Evolutionary conservation across 2,888 invertebrate species (phyloP).

Genomic region (Cerceris ruficornis): DNA sequence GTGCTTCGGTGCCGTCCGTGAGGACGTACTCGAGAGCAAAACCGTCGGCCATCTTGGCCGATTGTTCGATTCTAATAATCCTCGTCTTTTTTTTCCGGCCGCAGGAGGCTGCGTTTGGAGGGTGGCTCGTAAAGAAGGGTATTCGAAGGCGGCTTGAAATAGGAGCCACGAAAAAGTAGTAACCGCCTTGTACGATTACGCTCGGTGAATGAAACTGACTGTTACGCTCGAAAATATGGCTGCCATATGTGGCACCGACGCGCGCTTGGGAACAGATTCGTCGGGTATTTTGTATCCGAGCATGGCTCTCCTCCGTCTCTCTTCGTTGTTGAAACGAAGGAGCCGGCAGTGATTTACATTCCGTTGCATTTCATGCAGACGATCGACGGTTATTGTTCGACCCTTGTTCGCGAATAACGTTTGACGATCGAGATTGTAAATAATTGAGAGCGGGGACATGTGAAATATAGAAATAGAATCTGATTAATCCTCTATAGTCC

Average conservation of each 20-base stretch:
- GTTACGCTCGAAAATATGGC: slow-evolving; percentile 59
- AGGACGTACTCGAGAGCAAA: too few species aligned
- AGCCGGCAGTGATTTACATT: too few species aligned
- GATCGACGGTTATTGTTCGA: too few species aligned
- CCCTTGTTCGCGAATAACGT: too few species aligned
- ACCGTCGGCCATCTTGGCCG: neutral
- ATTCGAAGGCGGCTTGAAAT: slow-evolving; percentile 21
- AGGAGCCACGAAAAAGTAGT: slow-evolving; percentile 21
- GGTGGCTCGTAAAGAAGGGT: neutral
- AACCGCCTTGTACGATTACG: slow-evolving; percentile 35
- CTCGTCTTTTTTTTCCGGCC: neutral
- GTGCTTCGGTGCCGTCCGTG: too few species aligned
- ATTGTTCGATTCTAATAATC: slow-evolving; percentile 7
- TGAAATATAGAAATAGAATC: too few species aligned
- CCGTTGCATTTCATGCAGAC: too few species aligned
- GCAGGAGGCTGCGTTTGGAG: neutral
- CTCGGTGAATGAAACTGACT: slow-evolving; percentile 41
- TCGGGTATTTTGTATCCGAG: slow-evolving; percentile 6
- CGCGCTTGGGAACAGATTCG: slow-evolving; percentile 45
- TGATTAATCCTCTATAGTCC: too few species aligned
- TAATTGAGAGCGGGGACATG: too few species aligned
- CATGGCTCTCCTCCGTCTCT: slow-evolving; percentile 12
- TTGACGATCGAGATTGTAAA: too few species aligned
- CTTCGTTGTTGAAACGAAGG: too few species aligned
- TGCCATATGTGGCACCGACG: slow-evolving; percentile 60